phyloP scores from a whole-genome alignment of 2,113 vertebrate species.

The Leptodactylus fuscus region DNA sequence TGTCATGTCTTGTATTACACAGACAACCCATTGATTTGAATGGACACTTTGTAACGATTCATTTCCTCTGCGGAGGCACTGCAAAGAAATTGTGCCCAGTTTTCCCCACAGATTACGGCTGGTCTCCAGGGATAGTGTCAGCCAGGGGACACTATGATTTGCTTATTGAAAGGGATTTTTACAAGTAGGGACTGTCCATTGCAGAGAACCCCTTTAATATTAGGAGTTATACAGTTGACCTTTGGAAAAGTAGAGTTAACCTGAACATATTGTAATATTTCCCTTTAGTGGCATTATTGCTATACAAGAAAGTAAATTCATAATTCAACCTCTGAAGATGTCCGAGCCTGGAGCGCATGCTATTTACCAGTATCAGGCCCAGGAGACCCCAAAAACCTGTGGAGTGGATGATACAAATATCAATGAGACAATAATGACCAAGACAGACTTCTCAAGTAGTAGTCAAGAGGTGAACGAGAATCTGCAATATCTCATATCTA shows the following conservation, averaged over 20 bases:
- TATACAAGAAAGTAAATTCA: conserved; percentile 68
- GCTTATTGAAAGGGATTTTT: not conserved
- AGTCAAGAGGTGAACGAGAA: conserved; percentile 65
- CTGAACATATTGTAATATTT: not conserved
- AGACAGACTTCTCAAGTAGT: conserved; percentile 64
- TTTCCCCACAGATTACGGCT: not conserved
- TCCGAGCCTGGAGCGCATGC: conserved; percentile 65
- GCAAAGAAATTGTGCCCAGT: not conserved
- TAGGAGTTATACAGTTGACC: not conserved
- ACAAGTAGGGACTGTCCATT: not conserved
- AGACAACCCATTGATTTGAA: not conserved
- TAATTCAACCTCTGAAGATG: conserved; percentile 74
- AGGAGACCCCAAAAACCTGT: conserved; percentile 65
- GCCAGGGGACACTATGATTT: not conserved
- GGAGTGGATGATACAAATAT: conserved; percentile 66
- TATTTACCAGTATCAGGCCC: conserved; percentile 66
- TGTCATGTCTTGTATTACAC: too few species aligned
- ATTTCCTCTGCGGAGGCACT: not conserved
- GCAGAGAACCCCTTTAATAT: not conserved
- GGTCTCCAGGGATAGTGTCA: not conserved
- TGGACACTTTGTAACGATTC: not conserved
- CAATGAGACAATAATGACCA: conserved; percentile 49
- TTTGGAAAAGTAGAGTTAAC: not conserved
- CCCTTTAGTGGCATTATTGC: conserved; percentile 76
- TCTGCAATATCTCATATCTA: too few species aligned